Evolutionary conservation across 2,113 vertebrate genomes (phyloP).

Genomic region (Eretmodus cyanostictus): DNA sequence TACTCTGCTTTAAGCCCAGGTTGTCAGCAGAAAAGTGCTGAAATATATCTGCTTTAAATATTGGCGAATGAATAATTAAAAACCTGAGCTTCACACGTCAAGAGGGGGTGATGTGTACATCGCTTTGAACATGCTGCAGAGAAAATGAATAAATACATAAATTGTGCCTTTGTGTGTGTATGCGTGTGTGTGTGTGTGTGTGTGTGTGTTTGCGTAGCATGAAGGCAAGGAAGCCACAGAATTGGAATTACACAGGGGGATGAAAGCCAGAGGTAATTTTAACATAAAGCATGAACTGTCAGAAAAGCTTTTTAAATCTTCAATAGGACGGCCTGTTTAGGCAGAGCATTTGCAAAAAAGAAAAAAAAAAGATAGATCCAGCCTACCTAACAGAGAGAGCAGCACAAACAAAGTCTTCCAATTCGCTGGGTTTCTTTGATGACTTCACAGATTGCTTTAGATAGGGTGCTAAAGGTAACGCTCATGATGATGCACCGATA

Average conservation of each 20-base stretch:
- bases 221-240: conserved; percentile 15
- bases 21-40: conserved; percentile 46
- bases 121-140: conserved; percentile 55
- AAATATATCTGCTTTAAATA: conserved; percentile 53
- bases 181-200: background rate
- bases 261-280: conserved; percentile 44
- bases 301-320: conserved; percentile 18
- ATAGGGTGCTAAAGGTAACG: background rate
- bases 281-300: conserved; percentile 40
- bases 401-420: background rate
- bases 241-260: conserved; percentile 50
- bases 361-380: background rate
- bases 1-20: conserved; percentile 16
- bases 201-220: conserved; percentile 1
- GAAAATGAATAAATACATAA: conserved; percentile 65
- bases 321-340: background rate
- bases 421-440: background rate
- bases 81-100: conserved; percentile 50
- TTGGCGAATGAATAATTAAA: conserved; percentile 65
- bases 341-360: background rate
- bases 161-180: conserved; percentile 3
- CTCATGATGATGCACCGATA: background rate
- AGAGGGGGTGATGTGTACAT: conserved; percentile 48
- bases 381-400: background rate
- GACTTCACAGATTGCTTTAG: background rate